phyloP scores from a whole-genome alignment of 2,797 vertebrate species.

The Cyclura pinguis region DNA sequence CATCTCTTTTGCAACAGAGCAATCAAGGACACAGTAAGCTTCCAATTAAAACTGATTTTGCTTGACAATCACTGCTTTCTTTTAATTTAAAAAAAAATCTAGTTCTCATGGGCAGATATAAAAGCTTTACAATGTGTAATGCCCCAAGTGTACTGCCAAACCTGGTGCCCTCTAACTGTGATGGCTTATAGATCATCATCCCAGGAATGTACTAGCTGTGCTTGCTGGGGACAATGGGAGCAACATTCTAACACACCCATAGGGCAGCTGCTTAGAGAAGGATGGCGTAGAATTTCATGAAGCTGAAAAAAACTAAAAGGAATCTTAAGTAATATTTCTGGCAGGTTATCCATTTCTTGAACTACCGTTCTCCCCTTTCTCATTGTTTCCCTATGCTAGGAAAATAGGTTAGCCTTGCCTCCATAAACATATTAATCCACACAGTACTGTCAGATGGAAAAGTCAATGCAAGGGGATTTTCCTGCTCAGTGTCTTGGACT shows the following conservation, averaged over 20 bases:
- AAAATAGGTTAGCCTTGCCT: not conserved
- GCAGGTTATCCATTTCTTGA: not conserved
- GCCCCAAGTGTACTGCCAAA: not conserved
- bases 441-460: not conserved
- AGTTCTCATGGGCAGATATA: not conserved
- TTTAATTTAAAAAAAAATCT: not conserved
- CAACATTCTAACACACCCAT: not conserved
- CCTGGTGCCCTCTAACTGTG: not conserved
- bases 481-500: not conserved
- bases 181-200: not conserved
- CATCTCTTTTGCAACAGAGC: not conserved
- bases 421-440: not conserved
- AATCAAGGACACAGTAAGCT: not conserved
- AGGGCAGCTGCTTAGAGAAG: not conserved
- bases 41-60: conserved; percentile 6
- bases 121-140: not conserved
- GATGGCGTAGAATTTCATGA: not conserved
- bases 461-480: not conserved
- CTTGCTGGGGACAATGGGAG: not conserved
- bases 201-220: not conserved
- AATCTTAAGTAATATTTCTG: not conserved
- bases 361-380: not conserved
- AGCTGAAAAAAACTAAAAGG: not conserved
- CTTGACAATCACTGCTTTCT: not conserved
- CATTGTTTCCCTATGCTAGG: not conserved